Conservation (phyloP, 2,888 invertebrate genomes). For the Colostygia pectinataria region DNA sequence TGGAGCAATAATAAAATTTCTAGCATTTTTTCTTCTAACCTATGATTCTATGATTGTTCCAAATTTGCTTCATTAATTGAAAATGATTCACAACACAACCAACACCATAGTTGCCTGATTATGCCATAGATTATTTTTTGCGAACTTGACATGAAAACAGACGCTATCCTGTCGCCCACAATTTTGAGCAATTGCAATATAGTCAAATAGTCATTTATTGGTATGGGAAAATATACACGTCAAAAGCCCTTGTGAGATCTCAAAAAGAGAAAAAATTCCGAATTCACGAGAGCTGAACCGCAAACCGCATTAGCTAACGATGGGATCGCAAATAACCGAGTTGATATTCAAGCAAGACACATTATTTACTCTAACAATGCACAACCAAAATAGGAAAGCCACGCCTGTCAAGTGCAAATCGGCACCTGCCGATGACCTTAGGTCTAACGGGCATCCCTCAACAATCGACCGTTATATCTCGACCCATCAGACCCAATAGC, state of each 20-base stretch:
- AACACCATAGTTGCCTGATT: no score
- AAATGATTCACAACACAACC: no score
- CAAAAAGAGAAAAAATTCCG: conserved; percentile 11
- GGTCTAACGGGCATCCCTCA: conserved; percentile 71
- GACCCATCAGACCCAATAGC: conserved; percentile 27
- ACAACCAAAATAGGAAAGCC: conserved; percentile 71
- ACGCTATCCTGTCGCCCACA: no score
- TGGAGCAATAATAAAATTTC: no score
- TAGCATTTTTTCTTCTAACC: no score
- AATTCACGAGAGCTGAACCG: conserved; percentile 18
- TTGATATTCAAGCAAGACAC: conserved; percentile 39
- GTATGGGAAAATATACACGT: no score
- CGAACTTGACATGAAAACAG: no score
- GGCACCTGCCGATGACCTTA: conserved; percentile 77
- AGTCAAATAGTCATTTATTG: no score
- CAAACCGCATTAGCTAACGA: conserved; percentile 38
- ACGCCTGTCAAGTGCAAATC: conserved; percentile 75
- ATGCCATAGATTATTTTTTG: no score
- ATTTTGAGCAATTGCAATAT: no score
- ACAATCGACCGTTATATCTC: conserved; percentile 29
- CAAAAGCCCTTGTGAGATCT: background rate
- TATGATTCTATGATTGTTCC: no score
- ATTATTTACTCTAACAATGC: conserved; percentile 66
- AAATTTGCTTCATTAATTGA: no score
- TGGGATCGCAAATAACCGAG: conserved; percentile 41